Evolutionary conservation across 1,140 invertebrate species (phyloP).

Genomic region (Cyclargus thomasi): DNA sequence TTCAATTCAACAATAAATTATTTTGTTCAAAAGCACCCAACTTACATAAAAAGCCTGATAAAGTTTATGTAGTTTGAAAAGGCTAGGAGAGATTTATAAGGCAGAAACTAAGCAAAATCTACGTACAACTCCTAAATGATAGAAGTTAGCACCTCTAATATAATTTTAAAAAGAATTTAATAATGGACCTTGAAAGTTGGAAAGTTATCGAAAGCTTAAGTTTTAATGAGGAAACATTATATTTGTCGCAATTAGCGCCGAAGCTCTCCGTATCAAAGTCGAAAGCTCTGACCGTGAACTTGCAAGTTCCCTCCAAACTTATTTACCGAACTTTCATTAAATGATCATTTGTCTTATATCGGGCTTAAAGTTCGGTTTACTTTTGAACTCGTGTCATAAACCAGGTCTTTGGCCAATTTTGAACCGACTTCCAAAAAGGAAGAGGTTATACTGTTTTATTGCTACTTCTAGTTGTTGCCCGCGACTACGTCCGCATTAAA

Average conservation of each 20-base stretch:
- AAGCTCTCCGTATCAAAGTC: constrained; percentile 16
- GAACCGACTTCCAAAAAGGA: too few relatives aligned
- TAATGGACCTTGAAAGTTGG: not conserved
- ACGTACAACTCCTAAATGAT: not conserved
- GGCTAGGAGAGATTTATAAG: too few relatives aligned
- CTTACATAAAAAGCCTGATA: too few relatives aligned
- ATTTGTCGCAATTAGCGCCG: constrained; percentile 33
- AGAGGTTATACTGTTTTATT: too few relatives aligned
- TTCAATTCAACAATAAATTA: too few relatives aligned
- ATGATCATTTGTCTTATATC: constrained; percentile 1
- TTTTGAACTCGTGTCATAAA: not conserved
- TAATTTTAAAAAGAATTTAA: not conserved
- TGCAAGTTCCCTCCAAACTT: not conserved
- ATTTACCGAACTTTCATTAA: not conserved
- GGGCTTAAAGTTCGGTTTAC: not conserved
- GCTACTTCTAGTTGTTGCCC: too few relatives aligned
- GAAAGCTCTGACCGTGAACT: constrained; percentile 22
- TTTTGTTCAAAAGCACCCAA: too few relatives aligned
- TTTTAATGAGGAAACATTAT: constrained; percentile 39
- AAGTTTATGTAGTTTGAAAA: too few relatives aligned
- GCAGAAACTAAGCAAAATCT: not conserved
- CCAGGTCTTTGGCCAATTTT: not conserved
- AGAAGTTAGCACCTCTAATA: constrained; percentile 2
- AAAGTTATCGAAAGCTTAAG: constrained; percentile 15
- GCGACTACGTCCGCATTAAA: too few relatives aligned